Evolutionary conservation across 2,113 vertebrate species (phyloP), one percentile per base, ranked within the genome.

Genomic region (Rhabdomys dilectus): DNA sequence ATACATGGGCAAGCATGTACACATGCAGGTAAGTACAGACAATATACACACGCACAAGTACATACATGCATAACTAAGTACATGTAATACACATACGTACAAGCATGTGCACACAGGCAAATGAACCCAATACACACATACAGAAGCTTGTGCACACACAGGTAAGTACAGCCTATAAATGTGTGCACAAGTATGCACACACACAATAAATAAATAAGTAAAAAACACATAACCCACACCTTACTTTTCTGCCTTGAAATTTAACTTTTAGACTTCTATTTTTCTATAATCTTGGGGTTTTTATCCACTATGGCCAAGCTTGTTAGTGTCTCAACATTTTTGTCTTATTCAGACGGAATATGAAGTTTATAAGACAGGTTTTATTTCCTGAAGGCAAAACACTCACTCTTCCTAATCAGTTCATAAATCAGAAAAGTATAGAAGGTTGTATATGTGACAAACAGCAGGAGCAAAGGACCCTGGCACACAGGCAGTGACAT

Each of bases 321-420:
- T 8, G 45, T 19, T 72, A 42, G 51, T 31, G 2, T 70, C 53
- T 64, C 5, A 42, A 66, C 13, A 26, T 88, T 6, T 39, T 76
- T 81, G 64, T 85, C 91, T 86, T 22, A 48, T 51, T 64, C 76
- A 88, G 87, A 85, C 70, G 39, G 17, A 88, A 70, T 62, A 45
- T 7, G 64, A 45, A 24, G 1, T 78, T 87, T 60, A 9, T 66
- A 89, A 7, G 3, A 60, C 51, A 42, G 70, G 11, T 10, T 73
- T 68, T 39, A 77, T 78, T 78, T 94, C 70, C 58, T 82, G 31
- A 84, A 64, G n/a, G 78, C 56, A 88, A 96, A 91, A 87, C 39
- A 45, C 24, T 24, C 12, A 53, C 12, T 90, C 45, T 31, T 89
- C 22, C 26, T 31, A 42, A n/a, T 29, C 42, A 80, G 21, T 75